These are phyloP conservation scores for Chelidonichthys spinosus DNA, from an alignment of 2,797 vertebrate genomes.

Conservation along the genomic window DNA sequence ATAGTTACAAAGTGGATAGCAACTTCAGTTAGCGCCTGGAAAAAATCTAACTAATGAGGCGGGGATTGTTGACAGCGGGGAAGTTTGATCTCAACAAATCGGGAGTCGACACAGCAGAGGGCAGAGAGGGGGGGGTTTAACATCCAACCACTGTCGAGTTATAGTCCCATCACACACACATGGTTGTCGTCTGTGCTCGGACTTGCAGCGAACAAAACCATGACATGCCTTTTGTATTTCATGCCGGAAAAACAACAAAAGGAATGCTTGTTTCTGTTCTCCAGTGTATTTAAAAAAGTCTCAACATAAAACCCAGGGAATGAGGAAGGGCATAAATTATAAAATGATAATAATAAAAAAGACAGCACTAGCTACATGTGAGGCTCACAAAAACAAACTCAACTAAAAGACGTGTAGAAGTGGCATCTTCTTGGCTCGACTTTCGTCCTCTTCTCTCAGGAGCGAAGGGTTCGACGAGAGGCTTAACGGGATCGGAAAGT, in stretches of 20 bases:
- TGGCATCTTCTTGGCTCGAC: slow-evolving; percentile 69
- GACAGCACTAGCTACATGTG: slow-evolving; percentile 65
- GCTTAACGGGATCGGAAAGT: slow-evolving; percentile 30
- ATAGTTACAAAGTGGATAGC: slow-evolving; percentile 88
- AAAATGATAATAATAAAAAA: slow-evolving; percentile 32
- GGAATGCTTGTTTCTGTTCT: slow-evolving; percentile 46
- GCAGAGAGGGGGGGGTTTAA: slow-evolving; percentile 10
- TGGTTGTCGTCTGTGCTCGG: slow-evolving; percentile 12
- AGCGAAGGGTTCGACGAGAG: slow-evolving; percentile 21
- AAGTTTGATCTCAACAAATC: slow-evolving; percentile 26
- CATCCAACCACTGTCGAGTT: slow-evolving; percentile 19
- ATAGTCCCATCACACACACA: slow-evolving; percentile 2
- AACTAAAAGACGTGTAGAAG: slow-evolving; percentile 49
- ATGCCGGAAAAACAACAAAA: slow-evolving; percentile 32
- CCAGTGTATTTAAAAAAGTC: slow-evolving; percentile 64
- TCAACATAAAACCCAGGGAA: slow-evolving; percentile 18
- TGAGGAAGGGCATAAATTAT: slow-evolving; percentile 28
- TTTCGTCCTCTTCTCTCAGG: slow-evolving; percentile 18
- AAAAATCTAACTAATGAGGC: slow-evolving; percentile 55
- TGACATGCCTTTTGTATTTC: slow-evolving; percentile 47
- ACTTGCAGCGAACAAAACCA: slow-evolving; percentile 65
- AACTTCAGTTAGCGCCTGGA: slow-evolving; percentile 67
- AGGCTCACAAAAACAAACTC: slow-evolving; percentile 53
- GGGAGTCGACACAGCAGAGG: slow-evolving; percentile 26
- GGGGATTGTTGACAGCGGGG: slow-evolving; percentile 26